Percentiles rank a stretch among this genome's conserved stretches.
Conservation (phyloP, 2,797 vertebrate species). For the Trachops cirrhosus region DNA sequence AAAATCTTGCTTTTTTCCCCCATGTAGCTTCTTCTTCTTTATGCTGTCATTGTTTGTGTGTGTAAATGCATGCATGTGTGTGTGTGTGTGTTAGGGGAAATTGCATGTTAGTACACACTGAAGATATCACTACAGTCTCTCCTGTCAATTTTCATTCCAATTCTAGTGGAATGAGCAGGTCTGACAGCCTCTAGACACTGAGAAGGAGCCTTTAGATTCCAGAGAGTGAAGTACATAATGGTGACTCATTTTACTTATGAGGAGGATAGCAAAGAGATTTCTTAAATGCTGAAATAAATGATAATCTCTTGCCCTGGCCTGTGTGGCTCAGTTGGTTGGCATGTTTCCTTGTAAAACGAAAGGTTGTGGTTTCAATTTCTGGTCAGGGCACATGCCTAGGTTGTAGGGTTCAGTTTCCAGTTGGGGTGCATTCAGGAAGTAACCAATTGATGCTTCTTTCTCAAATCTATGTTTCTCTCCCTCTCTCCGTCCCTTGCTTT, state of each 20-base stretch:
- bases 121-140: not conserved
- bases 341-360: not conserved
- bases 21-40: not conserved
- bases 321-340: not conserved
- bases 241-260: not conserved
- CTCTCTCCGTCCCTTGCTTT: not conserved
- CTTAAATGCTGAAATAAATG: not conserved
- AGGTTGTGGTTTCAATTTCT: not conserved
- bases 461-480: not conserved
- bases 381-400: not conserved
- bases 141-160: not conserved
- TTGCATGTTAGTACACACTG: not conserved
- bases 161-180: not conserved
- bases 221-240: not conserved
- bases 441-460: not conserved
- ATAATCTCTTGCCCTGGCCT: not conserved
- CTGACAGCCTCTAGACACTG: not conserved
- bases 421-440: not conserved
- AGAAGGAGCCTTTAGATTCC: not conserved
- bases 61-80: not conserved
- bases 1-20: not conserved
- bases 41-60: not conserved
- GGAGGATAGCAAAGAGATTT: not conserved
- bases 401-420: not conserved
- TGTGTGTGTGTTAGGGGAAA: not conserved